Evolutionary conservation across 2,888 invertebrate genomes (phyloP), one percentile per base, ranked within the genome.

Genomic region (Lacanobia wlatinum): DNA sequence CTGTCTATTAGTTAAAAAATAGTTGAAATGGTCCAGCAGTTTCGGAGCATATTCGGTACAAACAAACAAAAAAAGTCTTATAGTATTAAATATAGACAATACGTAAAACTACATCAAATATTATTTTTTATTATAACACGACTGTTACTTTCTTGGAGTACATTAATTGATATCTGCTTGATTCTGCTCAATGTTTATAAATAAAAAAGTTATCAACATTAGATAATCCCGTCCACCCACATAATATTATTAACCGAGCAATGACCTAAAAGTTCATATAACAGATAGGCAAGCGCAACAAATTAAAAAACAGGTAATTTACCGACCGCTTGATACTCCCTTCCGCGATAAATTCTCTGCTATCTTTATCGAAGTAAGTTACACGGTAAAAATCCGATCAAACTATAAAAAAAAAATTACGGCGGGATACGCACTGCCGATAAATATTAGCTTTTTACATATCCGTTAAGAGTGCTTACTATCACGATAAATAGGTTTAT

Each of bases 371-470:
- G n/a, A 16, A 9, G n/a, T 12, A 28, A 62, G 43, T n/a, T 28
- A 46, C 9, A n/a, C 34, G 34, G 18, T 60, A 48, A 60, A 60
- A 43, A 12, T n/a, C n/a, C 40, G 55, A 40, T 61, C 9, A 7
- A 43, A 10, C 12, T 18, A 50, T 70, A 23, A 71, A 61, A 23
- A 71, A 61, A 61, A 56, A n/a, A n/a, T n/a, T n/a, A 48, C 23
- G 53, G 38, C 60, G 14, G 23, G 40, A 46, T 23, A 80, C 59
- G 80, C 59, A 80, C 34, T 55, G 23, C 12, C 23, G 48, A 73
- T 53, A 80, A 62, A 63, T 46, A 53, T 53, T n/a, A 43, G 46
- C 10, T 78, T 10, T 62, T 50, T 53, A 64, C 18, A 10, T 56
- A 34, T 34, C 18, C 12, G 2, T 38, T 23, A 18, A n/a, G 12